Evolutionary conservation across 2,888 invertebrate species (phyloP).

Genomic region (Sphaerophoria rueppellii): DNA sequence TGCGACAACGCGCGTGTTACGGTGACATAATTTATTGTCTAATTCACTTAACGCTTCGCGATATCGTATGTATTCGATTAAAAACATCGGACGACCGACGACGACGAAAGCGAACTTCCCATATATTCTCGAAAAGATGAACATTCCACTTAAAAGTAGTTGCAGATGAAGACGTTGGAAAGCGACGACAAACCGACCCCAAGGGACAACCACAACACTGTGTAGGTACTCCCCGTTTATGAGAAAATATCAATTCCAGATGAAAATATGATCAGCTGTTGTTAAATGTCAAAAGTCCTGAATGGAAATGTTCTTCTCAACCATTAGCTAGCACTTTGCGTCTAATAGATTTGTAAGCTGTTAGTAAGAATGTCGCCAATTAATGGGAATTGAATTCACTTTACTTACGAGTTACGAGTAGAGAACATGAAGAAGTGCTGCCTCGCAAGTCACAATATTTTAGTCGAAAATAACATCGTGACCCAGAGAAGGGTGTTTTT

Average conservation of each 20-base stretch:
- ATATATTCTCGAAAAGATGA: slow-evolving; percentile 7
- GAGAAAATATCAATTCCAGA: slow-evolving; percentile 62
- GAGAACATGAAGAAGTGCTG: slow-evolving; percentile 2
- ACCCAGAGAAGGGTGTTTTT: slow-evolving; percentile 36
- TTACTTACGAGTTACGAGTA: background rate
- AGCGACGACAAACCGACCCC: slow-evolving; percentile 17
- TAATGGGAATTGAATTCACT: slow-evolving; percentile 46
- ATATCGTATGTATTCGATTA: slow-evolving; percentile 70
- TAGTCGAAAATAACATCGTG: background rate
- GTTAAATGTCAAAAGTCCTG: slow-evolving; percentile 65
- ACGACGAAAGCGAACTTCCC: slow-evolving; percentile 28
- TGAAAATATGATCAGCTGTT: slow-evolving; percentile 70
- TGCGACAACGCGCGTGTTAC: slow-evolving; percentile 64
- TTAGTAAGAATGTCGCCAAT: slow-evolving; percentile 61
- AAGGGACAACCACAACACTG: slow-evolving; percentile 37
- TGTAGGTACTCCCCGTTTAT: background rate
- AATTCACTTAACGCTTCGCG: slow-evolving; percentile 73
- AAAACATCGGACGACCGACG: slow-evolving; percentile 33
- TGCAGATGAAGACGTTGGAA: background rate
- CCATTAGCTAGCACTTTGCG: slow-evolving; percentile 42
- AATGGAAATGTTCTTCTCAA: slow-evolving; percentile 7
- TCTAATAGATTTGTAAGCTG: slow-evolving; percentile 36
- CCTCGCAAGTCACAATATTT: background rate
- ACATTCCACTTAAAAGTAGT: slow-evolving; percentile 45
- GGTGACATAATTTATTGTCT: slow-evolving; percentile 72